These are phyloP conservation scores for Lethocerus indicus DNA, from an alignment of 1,140 invertebrate genomes.

Conservation along the genomic window DNA sequence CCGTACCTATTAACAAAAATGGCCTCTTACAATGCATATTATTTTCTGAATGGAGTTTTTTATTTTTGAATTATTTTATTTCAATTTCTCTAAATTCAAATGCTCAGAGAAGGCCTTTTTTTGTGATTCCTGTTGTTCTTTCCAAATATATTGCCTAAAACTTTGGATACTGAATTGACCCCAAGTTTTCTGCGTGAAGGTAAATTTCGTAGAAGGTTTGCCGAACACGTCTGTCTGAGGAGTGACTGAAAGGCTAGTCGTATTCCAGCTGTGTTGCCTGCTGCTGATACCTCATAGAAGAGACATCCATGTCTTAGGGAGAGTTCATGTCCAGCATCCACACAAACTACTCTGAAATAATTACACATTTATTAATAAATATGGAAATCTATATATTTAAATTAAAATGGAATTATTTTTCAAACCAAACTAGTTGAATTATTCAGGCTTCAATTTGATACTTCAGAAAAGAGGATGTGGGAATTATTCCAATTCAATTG, in stretches of 20 bases:
- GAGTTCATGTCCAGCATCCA: conserved; percentile 63
- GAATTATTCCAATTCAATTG: too few species aligned
- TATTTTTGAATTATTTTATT: too few species aligned
- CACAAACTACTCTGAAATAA: conserved; percentile 45
- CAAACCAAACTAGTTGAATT: too few species aligned
- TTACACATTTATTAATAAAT: neutral
- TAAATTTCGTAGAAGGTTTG: conserved; percentile 49
- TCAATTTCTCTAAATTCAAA: too few species aligned
- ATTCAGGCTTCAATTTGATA: too few species aligned
- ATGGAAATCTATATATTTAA: neutral
- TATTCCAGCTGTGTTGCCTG: conserved; percentile 59
- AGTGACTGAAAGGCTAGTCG: conserved; percentile 63
- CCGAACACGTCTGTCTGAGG: conserved; percentile 49
- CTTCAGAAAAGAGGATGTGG: too few species aligned
- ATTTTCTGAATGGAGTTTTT: too few species aligned
- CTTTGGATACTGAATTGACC: conserved; percentile 60
- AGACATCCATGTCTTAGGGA: conserved; percentile 61
- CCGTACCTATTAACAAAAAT: too few species aligned
- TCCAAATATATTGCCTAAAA: conserved; percentile 59
- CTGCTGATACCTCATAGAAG: conserved; percentile 73
- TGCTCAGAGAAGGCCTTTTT: too few species aligned
- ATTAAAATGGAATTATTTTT: too few species aligned
- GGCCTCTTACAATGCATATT: too few species aligned
- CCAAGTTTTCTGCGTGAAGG: conserved; percentile 53
- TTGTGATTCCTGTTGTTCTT: too few species aligned